Evolutionary conservation across 2,797 vertebrate genomes (phyloP).

Genomic region (Lutjanus campechanus): DNA sequence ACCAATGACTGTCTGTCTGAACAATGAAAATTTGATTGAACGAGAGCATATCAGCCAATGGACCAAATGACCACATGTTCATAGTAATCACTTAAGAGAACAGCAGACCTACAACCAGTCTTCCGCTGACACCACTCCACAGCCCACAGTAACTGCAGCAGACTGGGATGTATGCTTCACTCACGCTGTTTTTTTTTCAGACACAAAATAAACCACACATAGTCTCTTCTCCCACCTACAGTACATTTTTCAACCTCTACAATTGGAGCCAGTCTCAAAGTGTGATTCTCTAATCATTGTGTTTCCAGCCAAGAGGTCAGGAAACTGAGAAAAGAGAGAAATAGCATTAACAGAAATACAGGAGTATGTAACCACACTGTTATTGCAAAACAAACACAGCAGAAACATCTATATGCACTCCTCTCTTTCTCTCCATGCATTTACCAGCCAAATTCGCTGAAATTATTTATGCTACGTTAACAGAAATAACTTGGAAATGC

Average conservation of each 20-base stretch:
- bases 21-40: no score
- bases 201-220: slow-evolving; percentile 17
- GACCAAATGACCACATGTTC: no score
- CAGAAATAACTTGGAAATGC: slow-evolving; percentile 8
- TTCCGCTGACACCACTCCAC: background rate
- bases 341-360: slow-evolving; percentile 3
- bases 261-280: slow-evolving; percentile 10
- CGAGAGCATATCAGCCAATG: no score
- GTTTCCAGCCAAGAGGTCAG: slow-evolving; percentile 40
- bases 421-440: background rate
- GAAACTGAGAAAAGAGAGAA: slow-evolving; percentile 21
- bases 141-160: background rate
- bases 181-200: slow-evolving; percentile 9
- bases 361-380: slow-evolving; percentile 2
- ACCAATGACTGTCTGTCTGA: no score
- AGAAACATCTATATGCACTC: background rate
- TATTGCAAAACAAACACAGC: background rate
- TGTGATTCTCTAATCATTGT: slow-evolving; percentile 35
- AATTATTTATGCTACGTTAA: slow-evolving; percentile 10
- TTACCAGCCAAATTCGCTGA: background rate
- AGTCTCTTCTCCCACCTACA: slow-evolving; percentile 23
- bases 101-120: background rate
- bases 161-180: slow-evolving; percentile 18
- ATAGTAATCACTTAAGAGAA: background rate
- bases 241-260: slow-evolving; percentile 28